Base-by-base conservation (phyloP, 2,888 invertebrate species). In the Morpho helenor region DNA sequence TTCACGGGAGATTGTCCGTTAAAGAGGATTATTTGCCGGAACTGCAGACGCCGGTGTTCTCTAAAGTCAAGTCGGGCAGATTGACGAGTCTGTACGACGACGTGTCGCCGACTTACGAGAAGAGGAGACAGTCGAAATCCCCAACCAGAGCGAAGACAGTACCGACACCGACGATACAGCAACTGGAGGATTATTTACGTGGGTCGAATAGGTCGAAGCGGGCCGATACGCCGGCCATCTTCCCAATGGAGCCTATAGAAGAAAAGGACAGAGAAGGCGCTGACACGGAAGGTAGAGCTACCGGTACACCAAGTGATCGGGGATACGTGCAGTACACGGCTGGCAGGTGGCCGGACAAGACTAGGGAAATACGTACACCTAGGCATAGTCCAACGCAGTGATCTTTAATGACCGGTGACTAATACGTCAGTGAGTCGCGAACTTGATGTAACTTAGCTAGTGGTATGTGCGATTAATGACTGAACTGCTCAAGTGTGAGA, bases 261-360 rank as follows among this genome's bases (percentile, higher is more conserved):
- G 89, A 91, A 66, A 81, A 79, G 45, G 84, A 91, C 66, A 80
- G 79, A 45, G 84, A 89, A 44, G 75, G 73, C 1, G 68, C 78
- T 1, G 86, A 84, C 41, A 70, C 74, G 5, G 85, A 84, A 3
- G 90, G 87, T 0, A 76, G 91, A 52, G 91, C 92, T 0, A 92
- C 93, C 0, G 94, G 93, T n/a, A 92, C 94, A 0, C 94, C 95
- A 0, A 93, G 92, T 0, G 95, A 95, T 76, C 95, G 94, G 0
- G 95, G 95, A 3, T 95, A 93, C 69, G 95, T 95, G 2, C 93
- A 94, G 70, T 95, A 95, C 72, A 92, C 94, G 0, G 95, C 94
- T 1, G 93, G 92, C 63, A 92, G 93, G 67, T 95, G 95, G 95
- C 92, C 92, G 0, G 90, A 91, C 49, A 88, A 86, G 52, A 54